Evolutionary conservation across 53 echinoderm and acorn worm species (phyloP).

Genomic region (Mesocentrotus franciscanus): DNA sequence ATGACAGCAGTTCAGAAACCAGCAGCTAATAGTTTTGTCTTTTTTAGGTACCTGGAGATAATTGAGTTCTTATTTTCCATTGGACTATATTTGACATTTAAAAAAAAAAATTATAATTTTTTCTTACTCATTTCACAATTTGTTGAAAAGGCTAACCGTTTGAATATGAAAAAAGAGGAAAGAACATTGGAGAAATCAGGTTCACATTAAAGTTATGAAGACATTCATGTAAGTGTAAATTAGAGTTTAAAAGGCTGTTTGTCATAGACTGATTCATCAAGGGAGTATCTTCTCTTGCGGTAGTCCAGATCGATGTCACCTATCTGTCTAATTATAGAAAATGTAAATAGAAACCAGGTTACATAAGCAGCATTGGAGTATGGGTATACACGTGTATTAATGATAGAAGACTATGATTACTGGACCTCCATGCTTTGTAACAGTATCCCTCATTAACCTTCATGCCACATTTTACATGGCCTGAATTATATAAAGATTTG

Average conservation of each 20-base stretch:
- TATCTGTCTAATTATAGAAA: neutral
- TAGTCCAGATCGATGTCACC: neutral
- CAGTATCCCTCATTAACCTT: neutral
- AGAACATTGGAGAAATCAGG: neutral
- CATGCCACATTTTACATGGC: no score
- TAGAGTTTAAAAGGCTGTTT: neutral
- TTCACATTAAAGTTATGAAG: neutral
- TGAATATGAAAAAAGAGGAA: no score
- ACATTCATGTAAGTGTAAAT: neutral
- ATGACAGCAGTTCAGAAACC: no score
- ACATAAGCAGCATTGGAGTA: neutral
- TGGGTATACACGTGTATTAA: neutral
- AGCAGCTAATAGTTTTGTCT: no score
- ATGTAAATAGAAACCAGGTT: constrained; percentile 24
- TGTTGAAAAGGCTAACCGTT: no score
- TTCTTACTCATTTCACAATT: no score
- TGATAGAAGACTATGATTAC: neutral
- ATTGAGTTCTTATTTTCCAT: no score
- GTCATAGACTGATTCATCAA: neutral
- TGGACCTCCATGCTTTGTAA: neutral
- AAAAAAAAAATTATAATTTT: no score
- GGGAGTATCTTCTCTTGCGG: neutral
- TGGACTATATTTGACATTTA: no score
- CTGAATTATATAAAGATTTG: no score
- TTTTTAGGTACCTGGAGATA: no score